Base-by-base conservation (phyloP, 2,888 invertebrate species). In the Caenorhabditis parvicauda region DNA sequence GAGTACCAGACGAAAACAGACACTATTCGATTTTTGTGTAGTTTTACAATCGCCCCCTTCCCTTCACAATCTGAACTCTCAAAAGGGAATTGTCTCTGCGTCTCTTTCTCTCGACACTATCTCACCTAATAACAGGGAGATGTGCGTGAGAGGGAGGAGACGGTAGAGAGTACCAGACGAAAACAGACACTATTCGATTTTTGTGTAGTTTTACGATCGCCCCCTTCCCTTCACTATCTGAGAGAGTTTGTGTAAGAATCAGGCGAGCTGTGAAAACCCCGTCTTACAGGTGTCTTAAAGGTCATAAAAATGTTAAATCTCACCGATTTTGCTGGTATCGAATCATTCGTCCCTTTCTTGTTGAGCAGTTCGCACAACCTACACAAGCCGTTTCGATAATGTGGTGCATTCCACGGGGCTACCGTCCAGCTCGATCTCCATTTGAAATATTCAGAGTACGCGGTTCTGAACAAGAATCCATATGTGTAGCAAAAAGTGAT, bases 361-460 rank as follows among this genome's bases (percentile, higher is more conserved):
- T 70, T 70, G 14, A 72, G 54, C 19, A 54, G 50, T 41, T 72
- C 72, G 41, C 72, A 72, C 12, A 72, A 41, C 12, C 58, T 52
- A 49, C 72, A 72, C 27, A 59, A 37, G 17, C 77, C 76, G 27
- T 75, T 74, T 5, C 72, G 61, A 55, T 70, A 79, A 1, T 75
- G 75, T 2, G 66, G 63, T 5, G 70, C 55, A 43, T 79, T 76
- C 76, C 75, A 79, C 1, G 68, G 71, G 7, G 74, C 79, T n/a
- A 59, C 54, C 7, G 75, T 70, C 77, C 77, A 79, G 27, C 59
- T 56, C 21, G 71, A 60, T 24, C 80, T 48, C 77, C 78, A 80
- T 14, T 67, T 61, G 39, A 80, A 76, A 52, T 76, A 74, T 46
- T 76, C 68, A n/a, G 69, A 32, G 44, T 77, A 80, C 14, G 69